Evolutionary conservation across 2,888 invertebrate genomes (phyloP), one percentile per base, ranked within the genome.

Genomic region (Petrolisthes cinctipes): DNA sequence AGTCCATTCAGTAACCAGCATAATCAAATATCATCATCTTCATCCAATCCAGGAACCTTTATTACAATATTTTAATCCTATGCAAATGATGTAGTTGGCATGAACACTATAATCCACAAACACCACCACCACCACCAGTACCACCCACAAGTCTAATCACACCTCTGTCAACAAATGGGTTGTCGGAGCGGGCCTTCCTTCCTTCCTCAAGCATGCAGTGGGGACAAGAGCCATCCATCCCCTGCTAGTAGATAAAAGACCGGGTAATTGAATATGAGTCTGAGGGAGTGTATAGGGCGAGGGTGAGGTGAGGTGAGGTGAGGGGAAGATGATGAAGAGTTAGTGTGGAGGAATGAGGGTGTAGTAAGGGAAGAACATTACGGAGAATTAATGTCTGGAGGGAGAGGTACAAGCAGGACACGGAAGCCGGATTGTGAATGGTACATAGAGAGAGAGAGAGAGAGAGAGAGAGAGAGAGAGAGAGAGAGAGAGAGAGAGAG

Each of bases 301-400:
- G 37, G 37, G 37, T 37, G 37, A 37, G 37, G 37, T 37, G 37
- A 37, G 37, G 37, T 37, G 37, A 37, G 37, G 37, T 37, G 37
- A 71, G 71, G 71, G 71, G 71, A 71, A 71, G 71, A 71, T 71
- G 71, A 71, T 71, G 71, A 20, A 71, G n/a, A 71, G 79, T 79
- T 14, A 17, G 56, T 54, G 79, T 79, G 4, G 11, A 54, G 11
- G 71, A 71, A 71, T 71, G 71, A 71, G 71, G 71, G 71, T 71
- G 71, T 6, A n/a, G 71, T 14, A 71, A 71, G 71, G 71, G 71
- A 17, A 71, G 71, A 20, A 71, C 20, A 71, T 71, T 71, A 71
- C 4, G n/a, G 14, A 71, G 71, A 11, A 71, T 71, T 71, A 71
- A 71, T 71, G 71, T 71, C 14, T 20, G n/a, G 71, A 71, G 71